These are phyloP conservation scores for Callimorpha dominula DNA, from an alignment of 2,888 invertebrate species.

Conservation along the genomic window DNA sequence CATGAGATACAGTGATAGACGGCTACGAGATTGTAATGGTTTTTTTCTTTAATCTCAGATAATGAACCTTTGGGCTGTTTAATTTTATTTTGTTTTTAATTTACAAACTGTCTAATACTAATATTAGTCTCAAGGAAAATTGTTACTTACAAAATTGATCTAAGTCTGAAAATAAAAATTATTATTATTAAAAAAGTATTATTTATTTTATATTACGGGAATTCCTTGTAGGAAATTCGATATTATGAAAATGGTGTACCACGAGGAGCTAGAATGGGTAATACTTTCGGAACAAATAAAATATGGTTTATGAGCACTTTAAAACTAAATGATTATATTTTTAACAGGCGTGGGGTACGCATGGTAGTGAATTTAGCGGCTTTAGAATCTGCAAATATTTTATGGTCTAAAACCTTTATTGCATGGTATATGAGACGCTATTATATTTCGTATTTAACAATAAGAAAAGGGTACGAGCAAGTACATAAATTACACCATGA, in stretches of 20 bases:
- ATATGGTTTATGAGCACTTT: not conserved
- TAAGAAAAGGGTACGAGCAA: not conserved
- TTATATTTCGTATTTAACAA: not conserved
- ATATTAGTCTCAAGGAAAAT: no score
- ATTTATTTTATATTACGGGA: constrained; percentile 30
- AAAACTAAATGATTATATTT: no score
- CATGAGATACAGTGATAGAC: constrained; percentile 70
- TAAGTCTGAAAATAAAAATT: no score
- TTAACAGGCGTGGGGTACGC: not conserved
- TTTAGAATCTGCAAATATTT: not conserved
- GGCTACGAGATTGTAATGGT: constrained; percentile 38
- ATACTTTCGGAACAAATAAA: not conserved
- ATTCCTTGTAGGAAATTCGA: constrained; percentile 15
- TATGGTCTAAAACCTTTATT: not conserved
- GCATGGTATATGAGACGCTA: not conserved
- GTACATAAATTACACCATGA: constrained; percentile 44
- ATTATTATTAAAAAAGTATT: no score
- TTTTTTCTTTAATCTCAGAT: constrained; percentile 42
- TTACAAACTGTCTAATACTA: no score
- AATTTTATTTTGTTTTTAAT: no score
- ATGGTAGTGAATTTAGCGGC: not conserved
- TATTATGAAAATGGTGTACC: constrained; percentile 33
- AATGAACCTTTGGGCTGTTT: constrained; percentile 31
- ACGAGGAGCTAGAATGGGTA: constrained; percentile 45
- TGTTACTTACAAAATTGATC: no score